A percentile compares a stretch with the other conserved stretches of the same genome.
Evolutionary conservation across 1,140 invertebrate species (phyloP).

Genomic region (Portunus trituberculatus): DNA sequence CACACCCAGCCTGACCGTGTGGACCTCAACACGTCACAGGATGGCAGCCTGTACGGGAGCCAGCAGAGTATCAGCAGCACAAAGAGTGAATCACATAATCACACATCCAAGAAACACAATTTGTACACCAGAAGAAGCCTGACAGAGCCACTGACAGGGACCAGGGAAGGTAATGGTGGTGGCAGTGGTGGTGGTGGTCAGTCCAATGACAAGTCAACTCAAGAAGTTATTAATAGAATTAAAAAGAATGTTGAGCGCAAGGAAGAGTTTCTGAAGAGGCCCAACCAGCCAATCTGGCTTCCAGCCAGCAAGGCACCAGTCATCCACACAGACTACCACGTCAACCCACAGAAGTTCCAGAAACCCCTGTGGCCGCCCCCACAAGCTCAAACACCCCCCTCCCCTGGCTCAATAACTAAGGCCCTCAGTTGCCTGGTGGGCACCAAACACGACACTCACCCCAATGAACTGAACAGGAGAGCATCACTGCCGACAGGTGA

Average conservation of each 20-base stretch:
- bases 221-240: constrained; percentile 82
- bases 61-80: constrained; percentile 64
- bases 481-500: neutral
- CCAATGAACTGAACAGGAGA: constrained; percentile 65
- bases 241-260: constrained; percentile 92
- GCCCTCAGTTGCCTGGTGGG: constrained; percentile 69
- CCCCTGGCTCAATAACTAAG: constrained; percentile 72
- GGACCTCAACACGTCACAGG: neutral
- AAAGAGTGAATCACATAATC: constrained; percentile 50
- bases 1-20: constrained; percentile 49
- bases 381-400: constrained; percentile 74
- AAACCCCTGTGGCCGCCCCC: constrained; percentile 87
- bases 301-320: constrained; percentile 79
- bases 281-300: constrained; percentile 84
- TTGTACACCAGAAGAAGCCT: constrained; percentile 58
- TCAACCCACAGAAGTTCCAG: constrained; percentile 87
- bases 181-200: constrained; percentile 31
- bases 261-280: constrained; percentile 90
- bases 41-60: constrained; percentile 39
- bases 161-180: neutral
- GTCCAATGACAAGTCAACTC: constrained; percentile 68
- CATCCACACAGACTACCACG: constrained; percentile 87
- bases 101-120: constrained; percentile 51
- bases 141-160: constrained; percentile 55
- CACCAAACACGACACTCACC: constrained; percentile 78